phyloP scores from a whole-genome alignment of 2,113 vertebrate species.

The Strix uralensis region DNA sequence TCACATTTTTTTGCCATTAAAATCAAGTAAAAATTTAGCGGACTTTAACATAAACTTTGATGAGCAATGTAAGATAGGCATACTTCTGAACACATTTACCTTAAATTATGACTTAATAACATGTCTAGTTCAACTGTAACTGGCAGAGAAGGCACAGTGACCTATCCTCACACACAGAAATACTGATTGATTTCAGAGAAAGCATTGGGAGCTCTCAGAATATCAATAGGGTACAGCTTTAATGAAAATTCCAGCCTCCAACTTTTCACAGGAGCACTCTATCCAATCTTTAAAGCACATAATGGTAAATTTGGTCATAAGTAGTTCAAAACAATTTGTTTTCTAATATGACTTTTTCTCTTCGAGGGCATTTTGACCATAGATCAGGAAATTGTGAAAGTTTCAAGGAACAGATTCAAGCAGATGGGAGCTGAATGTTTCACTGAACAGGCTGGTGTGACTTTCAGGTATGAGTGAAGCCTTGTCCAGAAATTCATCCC shows the following conservation, averaged over 20 bases:
- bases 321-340: not conserved
- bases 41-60: not conserved
- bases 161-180: not conserved
- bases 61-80: not conserved
- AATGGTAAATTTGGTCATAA: not conserved
- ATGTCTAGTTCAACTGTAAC: not conserved
- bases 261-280: not conserved
- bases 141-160: not conserved
- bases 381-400: not conserved
- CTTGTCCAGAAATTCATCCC: not conserved
- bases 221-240: not conserved
- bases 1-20: not conserved
- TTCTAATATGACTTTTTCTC: not conserved
- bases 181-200: not conserved
- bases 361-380: constrained; percentile 17
- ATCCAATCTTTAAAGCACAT: not conserved
- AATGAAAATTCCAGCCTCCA: not conserved
- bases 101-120: not conserved
- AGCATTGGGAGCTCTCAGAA: not conserved
- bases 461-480: not conserved
- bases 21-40: not conserved
- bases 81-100: not conserved
- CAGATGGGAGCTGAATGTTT: not conserved
- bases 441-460: not conserved
- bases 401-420: not conserved